Evolutionary conservation across 2,888 invertebrate genomes (phyloP), one percentile per base, ranked within the genome.

Genomic region (Ophion costatus): DNA sequence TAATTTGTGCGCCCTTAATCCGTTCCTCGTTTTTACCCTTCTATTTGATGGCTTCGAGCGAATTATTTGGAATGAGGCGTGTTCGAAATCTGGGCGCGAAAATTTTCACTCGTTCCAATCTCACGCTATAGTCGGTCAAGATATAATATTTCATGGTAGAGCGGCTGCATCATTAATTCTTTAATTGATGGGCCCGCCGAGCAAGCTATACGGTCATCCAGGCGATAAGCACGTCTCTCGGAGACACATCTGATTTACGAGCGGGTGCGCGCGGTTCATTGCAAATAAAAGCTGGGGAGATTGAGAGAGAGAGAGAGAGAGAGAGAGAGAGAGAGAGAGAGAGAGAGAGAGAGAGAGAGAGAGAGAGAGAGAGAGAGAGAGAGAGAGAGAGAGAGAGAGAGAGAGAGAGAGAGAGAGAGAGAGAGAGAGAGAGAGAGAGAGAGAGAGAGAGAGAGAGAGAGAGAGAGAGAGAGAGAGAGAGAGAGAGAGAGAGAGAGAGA

Each of bases 131-230:
- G 22, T 57, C 45, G 22, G n/a, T 57, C 29, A 45, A 51, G 33
- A 76, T 57, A 42, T 61, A 63, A 63, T 6, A 33, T 56, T 66
- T 64, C 45, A 24, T 22, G 20, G 76, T 22, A 42, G 45, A 56
- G 38, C 24, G 67, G 57, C 38, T 69, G 29, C 33, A 33, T 73
- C 73, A 70, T 71, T 75, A 70, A 80, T 75, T 61, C 56, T 64
- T 76, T 51, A 73, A 76, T 77, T 70, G 45, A 64, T 76, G 56
- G 59, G 24, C 66, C 71, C 51, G 71, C 61, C 24, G 59, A 38
- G 38, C 33, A 71, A 17, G 71, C 57, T 20, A n/a, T 45, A 20
- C 22, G 61, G 63, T 38, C 61, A 22, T 76, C 22, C 22, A 24
- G 63, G 70, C 56, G 61, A 33, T 33, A 70, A 64, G 59, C 64